Base-by-base conservation (phyloP, 2,888 invertebrate species). In the Schizaphis graminum region DNA sequence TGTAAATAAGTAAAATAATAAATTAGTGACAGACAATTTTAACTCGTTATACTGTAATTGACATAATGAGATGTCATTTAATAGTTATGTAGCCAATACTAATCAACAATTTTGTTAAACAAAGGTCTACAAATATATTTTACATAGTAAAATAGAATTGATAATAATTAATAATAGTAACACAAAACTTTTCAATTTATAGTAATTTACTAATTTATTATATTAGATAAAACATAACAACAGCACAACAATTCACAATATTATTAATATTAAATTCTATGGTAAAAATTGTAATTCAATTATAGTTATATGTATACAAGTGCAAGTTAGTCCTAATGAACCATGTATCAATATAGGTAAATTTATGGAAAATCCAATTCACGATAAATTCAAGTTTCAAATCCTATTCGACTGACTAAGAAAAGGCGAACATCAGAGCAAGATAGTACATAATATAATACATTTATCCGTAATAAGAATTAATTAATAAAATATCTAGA, bases 151-250 rank as follows among this genome's bases (percentile, higher is more conserved):
- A 67, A 13, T 4, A 67, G 13, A n/a, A 67, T n/a, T 67, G 28
- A 21, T 53, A 13, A 53, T 61, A 28, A n/a, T 11, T 28, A 11
- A 61, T 61, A 61, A 61, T n/a, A 61, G 11, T 28, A 61, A 61
- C 53, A 21, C 28, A 47, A 47, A 47, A 47, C 44, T 49, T 49
- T 67, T 67, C 13, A 67, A n/a, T 67, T 67, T 16, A 67, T 16
- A 67, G n/a, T 67, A n/a, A 67, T 67, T 67, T 67, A 67, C 5
- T 67, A 67, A 67, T 67, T 67, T 67, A 67, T 67, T 67, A 67
- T n/a, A 67, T 3, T n/a, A n/a, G 4, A 67, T 13, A 67, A 28
- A n/a, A 67, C n/a, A 67, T n/a, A 67, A 67, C 61, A 67, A 16
- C n/a, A 67, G n/a, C 67, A n/a, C 7, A 35, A n/a, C 16, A 67